Conservation (phyloP, 92 coral and sea anemone genomes). For the Virgularia gustaviana region DNA sequence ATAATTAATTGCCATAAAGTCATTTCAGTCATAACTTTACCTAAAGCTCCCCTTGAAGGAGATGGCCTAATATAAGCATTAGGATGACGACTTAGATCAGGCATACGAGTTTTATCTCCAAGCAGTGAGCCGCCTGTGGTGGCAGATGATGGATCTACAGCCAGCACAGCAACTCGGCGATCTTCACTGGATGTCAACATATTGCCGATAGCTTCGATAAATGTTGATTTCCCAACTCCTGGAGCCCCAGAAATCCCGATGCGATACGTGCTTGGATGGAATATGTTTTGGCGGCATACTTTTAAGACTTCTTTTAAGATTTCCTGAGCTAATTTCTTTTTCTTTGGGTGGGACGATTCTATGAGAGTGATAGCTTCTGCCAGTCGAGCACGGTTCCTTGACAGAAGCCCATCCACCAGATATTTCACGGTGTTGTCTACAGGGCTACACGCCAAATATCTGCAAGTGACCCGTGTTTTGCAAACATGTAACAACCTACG, state of each 20-base stretch:
- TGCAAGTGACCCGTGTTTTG: not conserved
- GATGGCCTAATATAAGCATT: conserved; percentile 96
- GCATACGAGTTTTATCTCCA: conserved; percentile 99
- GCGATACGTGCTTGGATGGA: conserved; percentile 68
- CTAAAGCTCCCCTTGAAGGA: conserved; percentile 84
- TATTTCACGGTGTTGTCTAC: not conserved
- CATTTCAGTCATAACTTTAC: too few species aligned
- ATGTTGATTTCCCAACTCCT: conserved; percentile 93
- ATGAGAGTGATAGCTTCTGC: conserved; percentile 90
- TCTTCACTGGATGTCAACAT: conserved; percentile 63
- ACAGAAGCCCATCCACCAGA: conserved; percentile 61
- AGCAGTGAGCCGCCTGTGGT: conserved; percentile 92
- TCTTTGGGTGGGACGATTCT: conserved; percentile 80
- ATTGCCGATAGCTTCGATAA: conserved; percentile 87
- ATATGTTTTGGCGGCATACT: conserved; percentile 59
- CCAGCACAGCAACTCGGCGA: conserved; percentile 86
- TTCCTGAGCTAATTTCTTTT: conserved; percentile 80
- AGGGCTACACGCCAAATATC: conserved; percentile 9
- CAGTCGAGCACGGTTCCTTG: conserved; percentile 67
- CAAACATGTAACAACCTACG: not conserved
- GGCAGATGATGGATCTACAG: conserved; percentile 94
- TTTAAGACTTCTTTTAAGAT: conserved; percentile 69
- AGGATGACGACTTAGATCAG: conserved; percentile 84
- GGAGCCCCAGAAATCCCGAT: conserved; percentile 95
- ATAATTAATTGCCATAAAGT: too few species aligned